Base-by-base conservation (phyloP, 2,113 vertebrate genomes). In the Podocnemis expansa region DNA sequence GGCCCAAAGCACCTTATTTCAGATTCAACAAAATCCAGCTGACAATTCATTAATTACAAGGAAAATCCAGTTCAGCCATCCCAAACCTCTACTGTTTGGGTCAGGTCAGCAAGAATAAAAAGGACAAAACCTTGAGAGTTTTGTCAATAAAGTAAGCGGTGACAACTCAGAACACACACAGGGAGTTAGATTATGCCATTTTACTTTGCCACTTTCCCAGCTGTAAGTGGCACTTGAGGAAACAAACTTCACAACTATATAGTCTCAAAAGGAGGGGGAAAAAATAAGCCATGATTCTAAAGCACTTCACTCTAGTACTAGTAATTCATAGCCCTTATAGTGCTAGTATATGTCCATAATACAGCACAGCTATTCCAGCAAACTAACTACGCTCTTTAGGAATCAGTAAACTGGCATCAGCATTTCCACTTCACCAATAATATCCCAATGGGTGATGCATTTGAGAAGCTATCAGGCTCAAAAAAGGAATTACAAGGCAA, bases 391-490 rank as follows among this genome's bases (percentile, higher is more conserved):
- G 27, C 21, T 5, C 55, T 75, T 43, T 43, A 25, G 70, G 70
- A 24, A 43, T 49, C 49, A 60, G 29, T 3, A 78, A 7, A 5
- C 51, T 78, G 58, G 47, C 54, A 52, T 60, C 27, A 80, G n/a
- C 76, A 47, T 92, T 54, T 47, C 49, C 41, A 38, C 63, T 67
- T 19, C 16, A 67, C 17, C 8, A 25, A 75, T 21, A 75, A 43
- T 25, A 75, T 24, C 24, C 22, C 41, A 43, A 75, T 22, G 70
- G 11, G 22, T 43, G 12, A 75, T 75, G 41, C 70, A 43, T 43
- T 75, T n/a, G 67, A 94, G 85, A 84, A 41, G 41, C n/a, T 75
- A 60, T 45, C 29, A 1, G 56, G 67, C 78, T 87, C 80, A 52
- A 47, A 24, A 51, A 79, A 67, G 41, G 58, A 43, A 22, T 29